phyloP scores from a whole-genome alignment of 2,797 vertebrate species.

The Pachyuromys duprasi region DNA sequence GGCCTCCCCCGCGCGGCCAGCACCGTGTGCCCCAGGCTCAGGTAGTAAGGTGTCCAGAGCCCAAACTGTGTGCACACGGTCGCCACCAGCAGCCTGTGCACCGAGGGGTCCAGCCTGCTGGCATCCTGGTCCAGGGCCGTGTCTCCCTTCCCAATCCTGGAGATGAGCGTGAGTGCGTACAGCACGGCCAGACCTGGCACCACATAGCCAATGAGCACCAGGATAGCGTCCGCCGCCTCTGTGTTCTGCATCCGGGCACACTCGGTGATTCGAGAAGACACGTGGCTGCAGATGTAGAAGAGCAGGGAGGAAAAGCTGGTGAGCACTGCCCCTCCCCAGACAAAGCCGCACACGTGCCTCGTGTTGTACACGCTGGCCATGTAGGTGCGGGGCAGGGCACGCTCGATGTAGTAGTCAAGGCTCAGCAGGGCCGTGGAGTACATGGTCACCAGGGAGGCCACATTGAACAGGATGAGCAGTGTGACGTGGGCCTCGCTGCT shows the following conservation, averaged over 20 bases:
- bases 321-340: constrained; percentile 98
- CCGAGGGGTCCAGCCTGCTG: constrained; percentile 93
- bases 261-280: constrained; percentile 95
- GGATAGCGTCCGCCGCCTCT: constrained; percentile 95
- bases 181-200: constrained; percentile 94
- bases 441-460: constrained; percentile 96
- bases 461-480: constrained; percentile 96
- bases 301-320: constrained; percentile 98
- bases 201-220: constrained; percentile 96
- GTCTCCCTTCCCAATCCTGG: constrained; percentile 94
- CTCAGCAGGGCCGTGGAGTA: constrained; percentile 97
- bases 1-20: constrained; percentile 87
- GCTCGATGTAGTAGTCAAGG: constrained; percentile 97
- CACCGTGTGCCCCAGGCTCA: constrained; percentile 94
- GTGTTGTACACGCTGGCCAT: constrained; percentile 99
- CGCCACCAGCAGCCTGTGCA: constrained; percentile 94
- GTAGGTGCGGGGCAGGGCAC: constrained; percentile 96
- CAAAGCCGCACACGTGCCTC: constrained; percentile 97
- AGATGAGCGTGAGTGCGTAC: constrained; percentile 93
- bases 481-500: constrained; percentile 95
- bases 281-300: constrained; percentile 97
- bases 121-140: constrained; percentile 96
- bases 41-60: constrained; percentile 97
- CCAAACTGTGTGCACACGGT: constrained; percentile 95
- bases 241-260: constrained; percentile 98